phyloP scores from a whole-genome alignment of 2,113 vertebrate species.

The Saiga tatarica region DNA sequence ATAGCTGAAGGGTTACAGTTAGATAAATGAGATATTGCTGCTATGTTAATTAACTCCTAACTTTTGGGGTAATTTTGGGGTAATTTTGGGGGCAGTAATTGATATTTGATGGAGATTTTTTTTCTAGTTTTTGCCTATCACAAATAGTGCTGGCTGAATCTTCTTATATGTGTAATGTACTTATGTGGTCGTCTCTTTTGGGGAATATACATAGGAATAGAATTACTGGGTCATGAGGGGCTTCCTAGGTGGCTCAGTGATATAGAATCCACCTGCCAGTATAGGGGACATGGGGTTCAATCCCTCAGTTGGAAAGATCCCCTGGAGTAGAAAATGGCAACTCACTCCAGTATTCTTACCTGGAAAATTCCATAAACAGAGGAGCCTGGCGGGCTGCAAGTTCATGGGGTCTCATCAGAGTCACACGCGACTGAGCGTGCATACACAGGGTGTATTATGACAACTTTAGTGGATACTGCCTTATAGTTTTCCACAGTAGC shows the following conservation, averaged over 20 bases:
- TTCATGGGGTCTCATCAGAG: not conserved
- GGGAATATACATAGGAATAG: not conserved
- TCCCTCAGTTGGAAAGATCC: not conserved
- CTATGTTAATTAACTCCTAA: not conserved
- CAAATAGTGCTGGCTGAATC: not conserved
- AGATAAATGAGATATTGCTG: not conserved
- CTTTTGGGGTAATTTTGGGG: not conserved
- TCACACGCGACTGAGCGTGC: not conserved
- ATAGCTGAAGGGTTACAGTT: not conserved
- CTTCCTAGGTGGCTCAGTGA: not conserved
- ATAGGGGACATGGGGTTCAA: not conserved
- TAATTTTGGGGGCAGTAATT: not conserved
- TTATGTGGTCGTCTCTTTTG: not conserved
- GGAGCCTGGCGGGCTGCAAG: not conserved
- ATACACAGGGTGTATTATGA: not conserved
- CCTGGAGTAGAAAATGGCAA: not conserved
- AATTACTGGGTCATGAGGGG: not conserved
- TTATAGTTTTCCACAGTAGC: not conserved
- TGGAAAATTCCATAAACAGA: not conserved
- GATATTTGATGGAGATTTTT: not conserved
- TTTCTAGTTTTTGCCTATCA: not conserved
- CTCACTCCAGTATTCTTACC: not conserved
- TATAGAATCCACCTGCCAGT: not conserved
- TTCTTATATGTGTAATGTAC: not conserved
- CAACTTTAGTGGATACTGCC: not conserved